These are phyloP conservation scores for Ranitomeya imitator DNA, from an alignment of 2,113 vertebrate species.

Conservation along the genomic window DNA sequence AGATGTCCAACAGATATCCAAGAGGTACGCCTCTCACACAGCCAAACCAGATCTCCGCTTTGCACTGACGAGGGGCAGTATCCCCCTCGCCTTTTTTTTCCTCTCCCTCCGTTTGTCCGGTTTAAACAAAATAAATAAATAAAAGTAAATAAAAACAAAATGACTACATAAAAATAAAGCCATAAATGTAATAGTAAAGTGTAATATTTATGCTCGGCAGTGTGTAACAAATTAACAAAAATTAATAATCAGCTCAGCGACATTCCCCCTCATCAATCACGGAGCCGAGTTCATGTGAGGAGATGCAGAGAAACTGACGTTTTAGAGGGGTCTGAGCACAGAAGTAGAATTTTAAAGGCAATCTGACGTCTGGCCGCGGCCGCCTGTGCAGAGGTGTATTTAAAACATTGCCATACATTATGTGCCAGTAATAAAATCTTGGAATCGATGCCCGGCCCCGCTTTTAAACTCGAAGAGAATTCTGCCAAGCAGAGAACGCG, in stretches of 20 bases:
- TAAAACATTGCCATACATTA: neutral
- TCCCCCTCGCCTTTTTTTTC: no score
- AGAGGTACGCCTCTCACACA: no score
- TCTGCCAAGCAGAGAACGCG: neutral
- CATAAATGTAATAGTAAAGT: no score
- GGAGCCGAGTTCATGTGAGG: constrained; percentile 12
- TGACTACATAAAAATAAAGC: no score
- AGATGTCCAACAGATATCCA: no score
- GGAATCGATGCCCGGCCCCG: constrained; percentile 10
- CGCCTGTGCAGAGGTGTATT: neutral
- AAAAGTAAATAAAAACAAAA: no score
- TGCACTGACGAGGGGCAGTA: no score
- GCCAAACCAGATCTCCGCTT: no score
- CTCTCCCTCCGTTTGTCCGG: no score
- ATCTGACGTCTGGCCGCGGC: constrained; percentile 23
- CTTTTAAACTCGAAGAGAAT: neutral
- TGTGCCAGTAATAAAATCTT: constrained; percentile 26
- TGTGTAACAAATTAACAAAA: no score
- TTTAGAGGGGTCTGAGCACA: constrained; percentile 18
- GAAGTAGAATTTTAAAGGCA: constrained; percentile 23
- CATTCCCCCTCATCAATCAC: neutral
- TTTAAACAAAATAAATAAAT: no score
- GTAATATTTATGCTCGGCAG: no score
- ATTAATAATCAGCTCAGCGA: neutral
- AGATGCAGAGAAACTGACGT: neutral